These are phyloP conservation scores for Pseudotriccus pelzelni DNA, from an alignment of 2,797 vertebrate genomes.

Conservation along the genomic window DNA sequence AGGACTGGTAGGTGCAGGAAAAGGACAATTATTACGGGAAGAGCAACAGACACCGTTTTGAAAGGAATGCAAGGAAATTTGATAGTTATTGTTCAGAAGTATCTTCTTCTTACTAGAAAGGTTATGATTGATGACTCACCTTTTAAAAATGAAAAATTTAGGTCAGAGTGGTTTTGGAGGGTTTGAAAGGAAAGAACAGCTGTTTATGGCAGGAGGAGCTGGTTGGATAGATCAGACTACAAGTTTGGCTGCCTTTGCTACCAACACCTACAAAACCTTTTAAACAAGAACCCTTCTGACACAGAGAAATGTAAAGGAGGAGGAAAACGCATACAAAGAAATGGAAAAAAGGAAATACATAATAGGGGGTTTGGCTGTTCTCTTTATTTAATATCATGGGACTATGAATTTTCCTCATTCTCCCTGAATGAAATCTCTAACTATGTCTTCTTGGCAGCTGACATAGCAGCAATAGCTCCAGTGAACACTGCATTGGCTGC, in stretches of 20 bases:
- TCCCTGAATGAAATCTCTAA: background rate
- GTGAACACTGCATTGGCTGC: background rate
- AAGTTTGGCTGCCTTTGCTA: constrained; percentile 13
- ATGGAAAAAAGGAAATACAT: background rate
- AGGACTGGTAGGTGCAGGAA: background rate
- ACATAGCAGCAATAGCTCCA: background rate
- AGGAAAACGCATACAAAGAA: background rate
- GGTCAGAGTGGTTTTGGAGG: constrained; percentile 22
- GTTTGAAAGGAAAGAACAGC: constrained; percentile 37
- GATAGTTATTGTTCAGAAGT: background rate
- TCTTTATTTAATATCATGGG: background rate
- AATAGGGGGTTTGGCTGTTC: background rate
- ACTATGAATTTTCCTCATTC: background rate
- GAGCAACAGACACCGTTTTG: background rate
- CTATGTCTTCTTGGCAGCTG: constrained; percentile 9
- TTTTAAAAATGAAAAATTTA: background rate
- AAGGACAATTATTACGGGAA: background rate
- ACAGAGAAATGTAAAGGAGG: background rate
- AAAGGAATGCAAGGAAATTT: background rate
- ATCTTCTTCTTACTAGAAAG: background rate
- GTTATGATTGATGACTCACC: constrained; percentile 12
- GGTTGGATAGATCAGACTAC: background rate
- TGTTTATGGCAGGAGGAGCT: background rate
- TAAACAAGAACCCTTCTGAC: background rate
- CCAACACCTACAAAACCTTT: background rate